Base-by-base conservation (phyloP, 1,140 invertebrate species). In the Lerema accius region DNA sequence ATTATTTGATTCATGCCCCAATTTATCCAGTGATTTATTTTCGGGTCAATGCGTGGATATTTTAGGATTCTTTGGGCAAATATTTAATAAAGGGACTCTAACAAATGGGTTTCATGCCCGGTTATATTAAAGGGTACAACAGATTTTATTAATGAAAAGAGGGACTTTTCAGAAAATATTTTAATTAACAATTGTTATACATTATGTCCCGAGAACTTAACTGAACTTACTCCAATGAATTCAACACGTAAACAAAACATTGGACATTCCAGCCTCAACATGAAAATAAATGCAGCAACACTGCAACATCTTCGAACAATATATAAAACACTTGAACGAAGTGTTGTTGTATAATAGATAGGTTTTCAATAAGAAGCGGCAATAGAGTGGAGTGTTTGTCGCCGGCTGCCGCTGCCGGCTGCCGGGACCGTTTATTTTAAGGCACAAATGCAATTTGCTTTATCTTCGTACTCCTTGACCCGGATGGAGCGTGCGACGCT, bases 391-490 rank as follows among this genome's bases (percentile, higher is more conserved):
- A 51, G 49, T 45, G 53, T 59, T 40, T 59, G 26, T 40, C 46
- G 63, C 40, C 28, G 48, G 37, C 46, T 59, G 26, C 19, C 2
- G 19, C 2, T 23, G 19, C 19, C 2, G 19, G 19, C 2, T 3
- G 19, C 2, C 19, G 53, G 17, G 63, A 50, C 23, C 56, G 55
- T 65, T 59, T 59, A 65, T 62, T 62, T 50, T 62, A 62, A 62
- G 23, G 48, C 58, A 58, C 45, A 53, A 60, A 65, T 51, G 49
- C 63, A 65, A 65, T 65, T 65, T 65, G 45, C 49, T 65, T 65
- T 65, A 56, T 53, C 63, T 53, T 53, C 15, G 11, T 53, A 26
- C 37, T 53, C 11, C 50, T 53, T 53, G 50, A 53, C 50, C 50
- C 39, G 16, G 19, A 26, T 53, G 35, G 50, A 39, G 35, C 39